phyloP scores from a whole-genome alignment of 1,140 invertebrate genomes.

The Ganaspis sp. region DNA sequence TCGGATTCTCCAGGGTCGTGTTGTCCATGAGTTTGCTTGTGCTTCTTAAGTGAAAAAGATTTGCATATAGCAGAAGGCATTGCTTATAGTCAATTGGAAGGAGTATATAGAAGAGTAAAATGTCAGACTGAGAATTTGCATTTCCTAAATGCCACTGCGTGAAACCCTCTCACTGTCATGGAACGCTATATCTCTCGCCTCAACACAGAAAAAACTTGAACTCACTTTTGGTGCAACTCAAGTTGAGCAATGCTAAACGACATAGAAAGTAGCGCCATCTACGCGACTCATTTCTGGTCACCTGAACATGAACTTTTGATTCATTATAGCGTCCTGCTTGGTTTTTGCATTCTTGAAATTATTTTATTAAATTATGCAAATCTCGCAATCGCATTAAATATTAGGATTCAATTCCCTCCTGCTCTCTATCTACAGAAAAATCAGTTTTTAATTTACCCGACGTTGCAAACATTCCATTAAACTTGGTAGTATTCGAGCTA shows the following conservation, averaged over 20 bases:
- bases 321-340: not conserved
- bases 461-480: constrained; percentile 31
- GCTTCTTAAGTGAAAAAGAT: constrained; percentile 20
- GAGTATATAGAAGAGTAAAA: constrained; percentile 26
- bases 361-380: constrained; percentile 42
- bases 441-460: constrained; percentile 31
- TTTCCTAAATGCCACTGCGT: constrained; percentile 31
- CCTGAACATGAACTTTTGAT: constrained; percentile 25
- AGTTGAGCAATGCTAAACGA: too few relatives aligned
- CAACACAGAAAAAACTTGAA: too few relatives aligned
- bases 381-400: constrained; percentile 33
- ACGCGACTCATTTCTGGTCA: too few relatives aligned
- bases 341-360: not conserved
- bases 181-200: not conserved
- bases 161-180: constrained; percentile 1
- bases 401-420: constrained; percentile 24
- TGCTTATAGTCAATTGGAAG: not conserved
- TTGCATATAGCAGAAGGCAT: constrained; percentile 24
- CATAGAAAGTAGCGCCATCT: too few relatives aligned
- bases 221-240: too few relatives aligned
- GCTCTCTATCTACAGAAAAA: not conserved
- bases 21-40: not conserved
- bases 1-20: constrained; percentile 11
- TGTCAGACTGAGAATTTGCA: constrained; percentile 34
- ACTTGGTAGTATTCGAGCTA: not conserved